These are phyloP conservation scores for Rhabdophis nuchalis DNA, from an alignment of 2,797 vertebrate species.

Conservation along the genomic window DNA sequence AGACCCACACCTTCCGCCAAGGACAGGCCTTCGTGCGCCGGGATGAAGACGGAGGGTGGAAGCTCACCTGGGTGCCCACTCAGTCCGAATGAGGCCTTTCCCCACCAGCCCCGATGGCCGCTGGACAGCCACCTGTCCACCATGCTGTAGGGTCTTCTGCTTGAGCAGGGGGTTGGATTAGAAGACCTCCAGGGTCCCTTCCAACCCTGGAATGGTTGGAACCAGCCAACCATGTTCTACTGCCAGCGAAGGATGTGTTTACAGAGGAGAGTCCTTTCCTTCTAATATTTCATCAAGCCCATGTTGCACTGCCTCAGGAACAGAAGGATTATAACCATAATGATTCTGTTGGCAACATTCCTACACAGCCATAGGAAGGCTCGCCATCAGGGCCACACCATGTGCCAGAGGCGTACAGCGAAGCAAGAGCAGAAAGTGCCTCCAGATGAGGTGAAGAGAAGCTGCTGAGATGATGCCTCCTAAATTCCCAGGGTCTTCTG, in stretches of 20 bases:
- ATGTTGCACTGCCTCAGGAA: conserved; percentile 33
- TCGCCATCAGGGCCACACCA: background rate
- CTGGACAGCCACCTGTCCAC: background rate
- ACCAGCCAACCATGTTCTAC: background rate
- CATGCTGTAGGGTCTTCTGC: too few species aligned
- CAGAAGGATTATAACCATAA: background rate
- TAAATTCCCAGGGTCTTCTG: background rate
- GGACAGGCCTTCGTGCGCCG: conserved; percentile 90
- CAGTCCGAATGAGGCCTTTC: conserved; percentile 64
- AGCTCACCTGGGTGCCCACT: conserved; percentile 87
- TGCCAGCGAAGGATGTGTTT: conserved; percentile 4
- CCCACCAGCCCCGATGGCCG: background rate
- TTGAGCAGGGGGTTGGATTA: too few species aligned
- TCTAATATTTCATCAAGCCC: background rate
- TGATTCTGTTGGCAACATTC: background rate
- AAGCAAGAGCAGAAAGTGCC: background rate
- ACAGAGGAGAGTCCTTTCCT: background rate
- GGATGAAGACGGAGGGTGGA: conserved; percentile 77
- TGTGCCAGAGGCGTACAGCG: fast-evolving
- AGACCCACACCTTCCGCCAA: conserved; percentile 91
- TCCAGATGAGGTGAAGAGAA: background rate
- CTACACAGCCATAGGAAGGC: background rate
- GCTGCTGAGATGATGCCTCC: background rate
- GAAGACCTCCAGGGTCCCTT: too few species aligned
- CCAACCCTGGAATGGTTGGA: too few species aligned